phyloP scores from a whole-genome alignment of 2,797 vertebrate species.

The Pseudochromis fuscus region DNA sequence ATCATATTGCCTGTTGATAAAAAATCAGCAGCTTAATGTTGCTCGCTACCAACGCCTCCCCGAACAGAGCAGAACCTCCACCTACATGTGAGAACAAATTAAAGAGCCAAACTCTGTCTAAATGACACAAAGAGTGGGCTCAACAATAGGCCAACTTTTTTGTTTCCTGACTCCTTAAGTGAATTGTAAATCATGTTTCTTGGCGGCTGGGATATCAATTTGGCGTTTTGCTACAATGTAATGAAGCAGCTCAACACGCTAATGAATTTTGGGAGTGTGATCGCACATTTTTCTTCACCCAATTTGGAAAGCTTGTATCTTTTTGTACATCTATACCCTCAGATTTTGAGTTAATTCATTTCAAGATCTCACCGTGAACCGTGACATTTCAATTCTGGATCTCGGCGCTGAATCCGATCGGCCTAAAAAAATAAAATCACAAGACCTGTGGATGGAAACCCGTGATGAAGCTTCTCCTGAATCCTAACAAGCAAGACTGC shows the following conservation, averaged over 20 bases:
- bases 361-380: conserved; percentile 23
- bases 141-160: conserved; percentile 32
- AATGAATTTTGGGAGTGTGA: conserved; percentile 14
- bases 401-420: conserved; percentile 29
- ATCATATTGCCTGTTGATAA: conserved; percentile 35
- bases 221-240: conserved; percentile 40
- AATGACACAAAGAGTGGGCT: conserved; percentile 53
- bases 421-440: conserved; percentile 23
- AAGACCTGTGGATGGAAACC: conserved; percentile 32
- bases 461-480: conserved; percentile 27
- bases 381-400: conserved; percentile 17
- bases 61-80: conserved; percentile 52
- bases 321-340: conserved; percentile 5
- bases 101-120: conserved; percentile 36
- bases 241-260: conserved; percentile 43
- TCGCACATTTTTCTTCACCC: conserved; percentile 22
- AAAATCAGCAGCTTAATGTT: conserved; percentile 39
- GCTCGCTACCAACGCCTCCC: conserved; percentile 42
- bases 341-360: conserved; percentile 32
- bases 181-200: conserved; percentile 57
- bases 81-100: conserved; percentile 44
- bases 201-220: conserved; percentile 42
- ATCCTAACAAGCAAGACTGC: conserved; percentile 19
- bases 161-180: conserved; percentile 33
- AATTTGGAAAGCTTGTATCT: conserved; percentile 14